Base-by-base conservation (phyloP, 2,113 vertebrate species). In the Tetrax tetrax region DNA sequence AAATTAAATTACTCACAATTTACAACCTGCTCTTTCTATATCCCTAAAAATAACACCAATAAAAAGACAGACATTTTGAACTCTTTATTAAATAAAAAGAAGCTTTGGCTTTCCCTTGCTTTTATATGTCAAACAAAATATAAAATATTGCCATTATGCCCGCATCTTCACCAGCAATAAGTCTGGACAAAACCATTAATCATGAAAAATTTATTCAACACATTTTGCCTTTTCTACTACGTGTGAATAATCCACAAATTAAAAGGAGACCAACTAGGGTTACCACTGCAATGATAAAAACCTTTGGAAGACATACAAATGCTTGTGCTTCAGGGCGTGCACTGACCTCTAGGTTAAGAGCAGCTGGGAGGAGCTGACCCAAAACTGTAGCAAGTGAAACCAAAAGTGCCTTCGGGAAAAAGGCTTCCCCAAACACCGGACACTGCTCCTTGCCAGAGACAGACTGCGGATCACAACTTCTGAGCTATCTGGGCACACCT, bases 1-100 rank as follows among this genome's bases (percentile, higher is more conserved):
- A 96, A 96, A 95, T 93, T 43, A 78, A 95, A 95, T 85, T 75
- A 87, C 43, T 95, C 41, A 68, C 22, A 68, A 82, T 89, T 95
- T 91, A 93, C 50, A 94, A 56, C 53, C 78, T 69, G 38, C 14
- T 96, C 50, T 1, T 8, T 92, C 90, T 87, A 54, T 31, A 86
- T 29, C 57, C 70, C 78, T 92, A 74, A 95, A 95, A 87, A 65
- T 65, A 90, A 64, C 65, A 45, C 37, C 37, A 86, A 43, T 85
- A 74, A 93, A 29, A n/a, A 29, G 18, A 61, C 45, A 91, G 69
- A 56, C 37, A 79, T 84, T 84, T 22, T 77, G 54, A 94, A 85
- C 47, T 83, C n/a, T 50, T 38, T 41, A 61, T 60, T 88, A 87
- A 69, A 51, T 47, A 72, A 48, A 54, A 33, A 45, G 59, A 90